Evolutionary conservation across 2,797 vertebrate genomes (phyloP).

Genomic region (Sebastes diaconus): DNA sequence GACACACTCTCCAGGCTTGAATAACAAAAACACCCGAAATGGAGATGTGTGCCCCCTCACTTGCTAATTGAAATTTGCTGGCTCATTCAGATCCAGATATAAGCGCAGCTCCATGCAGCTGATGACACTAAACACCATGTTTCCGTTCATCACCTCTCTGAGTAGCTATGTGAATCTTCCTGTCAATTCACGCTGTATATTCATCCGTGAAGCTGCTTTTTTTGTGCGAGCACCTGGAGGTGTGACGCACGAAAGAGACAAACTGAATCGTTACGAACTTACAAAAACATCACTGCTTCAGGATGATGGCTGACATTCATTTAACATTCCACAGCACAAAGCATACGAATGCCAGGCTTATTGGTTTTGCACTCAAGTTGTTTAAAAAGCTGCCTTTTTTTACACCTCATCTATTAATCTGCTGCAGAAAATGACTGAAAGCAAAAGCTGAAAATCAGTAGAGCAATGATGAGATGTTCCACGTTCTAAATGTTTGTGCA

Average conservation of each 20-base stretch:
- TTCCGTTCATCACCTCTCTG: slow-evolving; percentile 42
- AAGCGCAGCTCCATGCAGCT: slow-evolving; percentile 34
- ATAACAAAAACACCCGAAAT: slow-evolving; percentile 42
- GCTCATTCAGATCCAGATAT: slow-evolving; percentile 44
- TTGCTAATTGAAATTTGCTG: slow-evolving; percentile 42
- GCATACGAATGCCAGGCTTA: not conserved
- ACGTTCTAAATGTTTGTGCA: slow-evolving; percentile 1
- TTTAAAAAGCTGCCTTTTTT: slow-evolving; percentile 14
- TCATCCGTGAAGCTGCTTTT: slow-evolving; percentile 41
- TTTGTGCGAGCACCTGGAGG: slow-evolving; percentile 70
- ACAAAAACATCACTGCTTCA: slow-evolving; percentile 8
- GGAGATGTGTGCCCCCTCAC: slow-evolving; percentile 23
- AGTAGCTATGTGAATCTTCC: slow-evolving; percentile 38
- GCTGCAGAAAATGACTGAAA: slow-evolving; percentile 2
- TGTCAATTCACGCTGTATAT: slow-evolving; percentile 35
- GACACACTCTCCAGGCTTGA: slow-evolving; percentile 30
- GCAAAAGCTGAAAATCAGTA: not conserved
- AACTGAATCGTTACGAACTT: slow-evolving; percentile 6
- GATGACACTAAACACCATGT: slow-evolving; percentile 22
- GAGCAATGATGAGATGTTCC: not conserved
- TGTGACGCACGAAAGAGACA: slow-evolving; percentile 21
- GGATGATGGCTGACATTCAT: slow-evolving; percentile 17
- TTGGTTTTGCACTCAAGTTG: not conserved
- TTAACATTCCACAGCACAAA: not conserved
- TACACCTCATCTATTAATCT: slow-evolving; percentile 14